Conservation (phyloP, 2,888 invertebrate genomes). For the Erynnis tages region DNA sequence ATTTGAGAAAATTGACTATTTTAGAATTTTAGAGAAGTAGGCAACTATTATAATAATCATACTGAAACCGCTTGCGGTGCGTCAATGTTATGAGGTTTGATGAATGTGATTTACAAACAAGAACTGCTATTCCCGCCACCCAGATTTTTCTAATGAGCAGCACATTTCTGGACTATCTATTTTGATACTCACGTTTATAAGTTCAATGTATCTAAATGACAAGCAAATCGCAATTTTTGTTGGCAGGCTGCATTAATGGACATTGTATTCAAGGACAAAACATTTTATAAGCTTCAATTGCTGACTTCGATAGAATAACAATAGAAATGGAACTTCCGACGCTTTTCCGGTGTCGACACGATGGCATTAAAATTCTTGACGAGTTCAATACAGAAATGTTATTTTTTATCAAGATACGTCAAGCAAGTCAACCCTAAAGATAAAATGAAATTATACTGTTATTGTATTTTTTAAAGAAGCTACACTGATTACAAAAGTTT, state of each 20-base stretch:
- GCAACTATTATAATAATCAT: no score
- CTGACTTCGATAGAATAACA: not conserved
- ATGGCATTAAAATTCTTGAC: not conserved
- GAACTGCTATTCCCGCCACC: no score
- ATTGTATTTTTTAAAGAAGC: no score
- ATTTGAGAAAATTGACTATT: not conserved
- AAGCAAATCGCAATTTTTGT: constrained; percentile 13
- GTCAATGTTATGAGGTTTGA: no score
- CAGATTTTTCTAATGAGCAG: no score
- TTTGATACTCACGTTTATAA: constrained; percentile 1
- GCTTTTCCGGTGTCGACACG: not conserved
- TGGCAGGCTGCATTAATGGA: constrained; percentile 13
- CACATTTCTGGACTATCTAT: no score
- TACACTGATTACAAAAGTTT: no score
- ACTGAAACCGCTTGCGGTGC: not conserved
- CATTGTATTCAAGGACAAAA: not conserved
- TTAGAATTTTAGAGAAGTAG: not conserved
- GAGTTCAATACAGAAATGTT: no score
- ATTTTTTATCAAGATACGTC: no score
- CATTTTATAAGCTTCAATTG: not conserved
- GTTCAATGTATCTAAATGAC: not conserved
- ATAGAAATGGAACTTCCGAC: not conserved
- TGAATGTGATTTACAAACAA: no score
- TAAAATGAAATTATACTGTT: no score
- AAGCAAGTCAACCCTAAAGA: no score